These are phyloP conservation scores for Scytalopus superciliaris DNA, from an alignment of 2,113 vertebrate species.

Conservation along the genomic window DNA sequence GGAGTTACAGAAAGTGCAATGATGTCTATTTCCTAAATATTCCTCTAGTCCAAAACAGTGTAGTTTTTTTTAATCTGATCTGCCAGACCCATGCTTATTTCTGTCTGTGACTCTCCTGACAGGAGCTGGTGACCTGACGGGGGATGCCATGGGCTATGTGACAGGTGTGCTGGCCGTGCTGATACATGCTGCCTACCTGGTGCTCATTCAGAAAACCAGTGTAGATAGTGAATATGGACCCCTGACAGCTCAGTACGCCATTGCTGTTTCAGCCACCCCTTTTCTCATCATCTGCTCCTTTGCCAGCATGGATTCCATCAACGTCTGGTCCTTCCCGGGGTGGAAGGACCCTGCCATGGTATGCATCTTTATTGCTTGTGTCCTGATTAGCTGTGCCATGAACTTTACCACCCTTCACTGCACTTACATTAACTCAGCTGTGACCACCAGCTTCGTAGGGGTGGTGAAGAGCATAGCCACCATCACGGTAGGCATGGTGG, in stretches of 20 bases:
- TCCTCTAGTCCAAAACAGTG: background rate
- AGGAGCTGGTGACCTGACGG: slow-evolving; percentile 95
- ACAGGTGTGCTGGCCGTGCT: slow-evolving; percentile 91
- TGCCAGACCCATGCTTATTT: background rate
- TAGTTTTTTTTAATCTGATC: background rate
- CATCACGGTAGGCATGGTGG: slow-evolving; percentile 97
- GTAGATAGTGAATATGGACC: slow-evolving; percentile 88
- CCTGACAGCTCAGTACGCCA: slow-evolving; percentile 94
- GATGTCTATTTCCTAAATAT: background rate
- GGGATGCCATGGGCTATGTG: slow-evolving; percentile 91
- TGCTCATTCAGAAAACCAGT: slow-evolving; percentile 95
- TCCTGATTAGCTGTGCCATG: slow-evolving; percentile 96
- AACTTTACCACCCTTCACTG: slow-evolving; percentile 98
- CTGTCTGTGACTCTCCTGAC: slow-evolving; percentile 19
- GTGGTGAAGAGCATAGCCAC: slow-evolving; percentile 98
- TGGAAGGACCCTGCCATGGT: slow-evolving; percentile 89
- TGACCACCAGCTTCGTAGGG: slow-evolving; percentile 98
- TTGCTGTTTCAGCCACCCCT: slow-evolving; percentile 89
- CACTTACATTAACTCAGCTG: slow-evolving; percentile 97
- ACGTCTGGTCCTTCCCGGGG: slow-evolving; percentile 90
- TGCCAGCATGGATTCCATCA: slow-evolving; percentile 89
- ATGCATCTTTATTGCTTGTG: slow-evolving; percentile 84
- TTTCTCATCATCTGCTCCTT: slow-evolving; percentile 87
- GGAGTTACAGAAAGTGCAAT: background rate
- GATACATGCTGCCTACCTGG: slow-evolving; percentile 93